Percentiles rank a stretch among this genome's conserved stretches.
These are phyloP conservation scores for Acrobeloides nanus DNA, from an alignment of 2,888 invertebrate genomes.

Conservation along the genomic window DNA sequence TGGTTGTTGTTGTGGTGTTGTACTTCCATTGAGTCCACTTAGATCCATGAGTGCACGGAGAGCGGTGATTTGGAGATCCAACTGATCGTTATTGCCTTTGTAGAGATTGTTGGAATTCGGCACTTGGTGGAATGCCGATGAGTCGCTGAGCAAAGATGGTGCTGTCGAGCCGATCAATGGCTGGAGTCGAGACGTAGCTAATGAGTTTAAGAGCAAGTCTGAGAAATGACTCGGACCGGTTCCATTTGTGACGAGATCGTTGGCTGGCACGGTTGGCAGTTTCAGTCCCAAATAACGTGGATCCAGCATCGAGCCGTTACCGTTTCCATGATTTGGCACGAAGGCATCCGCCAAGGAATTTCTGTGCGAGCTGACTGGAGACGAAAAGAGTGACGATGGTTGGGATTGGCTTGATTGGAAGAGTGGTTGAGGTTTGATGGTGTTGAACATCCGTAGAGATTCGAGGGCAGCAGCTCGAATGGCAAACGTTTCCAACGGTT, in stretches of 20 bases:
- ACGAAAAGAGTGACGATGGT: constrained; percentile 6
- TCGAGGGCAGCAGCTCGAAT: no score
- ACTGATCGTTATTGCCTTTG: no score
- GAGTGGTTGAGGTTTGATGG: no score
- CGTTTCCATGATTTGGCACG: no score
- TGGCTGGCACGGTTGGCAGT: background rate
- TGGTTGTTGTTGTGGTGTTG: background rate
- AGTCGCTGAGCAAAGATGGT: background rate
- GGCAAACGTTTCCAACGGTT: no score
- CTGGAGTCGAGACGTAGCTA: background rate
- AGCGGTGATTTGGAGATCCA: background rate
- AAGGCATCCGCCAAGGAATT: no score
- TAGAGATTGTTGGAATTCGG: no score
- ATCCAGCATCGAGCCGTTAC: no score
- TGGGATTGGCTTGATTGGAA: no score
- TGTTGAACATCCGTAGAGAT: no score
- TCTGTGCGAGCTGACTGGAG: constrained; percentile 4
- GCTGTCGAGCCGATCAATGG: background rate
- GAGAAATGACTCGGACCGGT: background rate
- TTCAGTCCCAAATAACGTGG: no score
- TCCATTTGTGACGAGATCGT: background rate
- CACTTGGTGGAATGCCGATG: background rate
- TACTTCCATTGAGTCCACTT: background rate
- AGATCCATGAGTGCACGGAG: background rate
- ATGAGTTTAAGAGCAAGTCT: background rate